A percentile compares a stretch with the other conserved stretches of the same genome.
phyloP scores from a whole-genome alignment of 2,888 invertebrate species.

The Cantharis rufa region DNA sequence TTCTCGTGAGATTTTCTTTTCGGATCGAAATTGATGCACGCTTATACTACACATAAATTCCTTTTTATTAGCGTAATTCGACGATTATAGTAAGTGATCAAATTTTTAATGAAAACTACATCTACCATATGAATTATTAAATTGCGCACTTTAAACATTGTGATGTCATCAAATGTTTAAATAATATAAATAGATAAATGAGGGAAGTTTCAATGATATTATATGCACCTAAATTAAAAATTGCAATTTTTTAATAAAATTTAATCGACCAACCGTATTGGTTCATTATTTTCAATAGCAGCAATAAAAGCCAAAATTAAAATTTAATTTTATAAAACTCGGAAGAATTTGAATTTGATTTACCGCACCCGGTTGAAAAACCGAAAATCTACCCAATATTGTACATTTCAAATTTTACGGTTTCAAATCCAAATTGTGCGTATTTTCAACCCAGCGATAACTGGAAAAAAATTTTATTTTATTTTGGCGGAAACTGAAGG shows the following conservation, averaged over 20 bases:
- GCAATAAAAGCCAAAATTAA: too few species aligned
- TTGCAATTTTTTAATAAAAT: neutral
- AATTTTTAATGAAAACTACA: neutral
- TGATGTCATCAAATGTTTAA: slow-evolving; percentile 16
- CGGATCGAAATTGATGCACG: neutral
- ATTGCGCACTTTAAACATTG: slow-evolving; percentile 20
- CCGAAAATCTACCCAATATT: too few species aligned
- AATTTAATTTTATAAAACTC: too few species aligned
- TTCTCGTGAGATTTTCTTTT: neutral
- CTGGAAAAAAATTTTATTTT: too few species aligned
- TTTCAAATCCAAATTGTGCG: too few species aligned
- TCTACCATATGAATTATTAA: slow-evolving; percentile 13
- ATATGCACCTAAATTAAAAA: neutral
- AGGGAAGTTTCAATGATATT: neutral
- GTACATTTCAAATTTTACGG: too few species aligned
- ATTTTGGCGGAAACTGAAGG: too few species aligned
- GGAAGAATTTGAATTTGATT: too few species aligned
- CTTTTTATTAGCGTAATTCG: neutral
- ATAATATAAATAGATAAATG: slow-evolving; percentile 15
- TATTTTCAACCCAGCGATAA: too few species aligned
- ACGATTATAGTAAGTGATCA: slow-evolving; percentile 1
- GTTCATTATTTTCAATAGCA: neutral
- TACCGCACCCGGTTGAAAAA: too few species aligned
- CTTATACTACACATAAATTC: neutral
- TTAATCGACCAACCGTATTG: neutral